phyloP scores from a whole-genome alignment of 2,113 vertebrate genomes.

The Rostratula benghalensis region DNA sequence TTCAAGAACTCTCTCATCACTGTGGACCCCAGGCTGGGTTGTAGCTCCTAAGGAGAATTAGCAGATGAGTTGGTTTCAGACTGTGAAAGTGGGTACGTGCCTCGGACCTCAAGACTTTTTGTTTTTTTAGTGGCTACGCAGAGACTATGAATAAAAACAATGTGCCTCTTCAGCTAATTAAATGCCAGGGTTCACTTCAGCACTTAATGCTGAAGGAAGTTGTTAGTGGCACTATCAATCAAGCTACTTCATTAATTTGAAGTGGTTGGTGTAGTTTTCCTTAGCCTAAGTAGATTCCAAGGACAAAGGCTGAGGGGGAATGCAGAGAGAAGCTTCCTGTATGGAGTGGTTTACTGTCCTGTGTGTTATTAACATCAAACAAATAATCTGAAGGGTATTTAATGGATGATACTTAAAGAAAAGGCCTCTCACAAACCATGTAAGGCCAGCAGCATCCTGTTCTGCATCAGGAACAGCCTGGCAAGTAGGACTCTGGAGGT shows the following conservation, averaged over 20 bases:
- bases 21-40: not conserved
- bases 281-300: not conserved
- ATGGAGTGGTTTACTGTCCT: not conserved
- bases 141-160: not conserved
- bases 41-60: not conserved
- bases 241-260: not conserved
- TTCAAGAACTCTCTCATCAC: not conserved
- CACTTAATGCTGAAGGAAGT: not conserved
- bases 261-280: not conserved
- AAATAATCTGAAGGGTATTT: not conserved
- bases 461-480: too few species aligned
- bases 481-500: too few species aligned
- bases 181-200: not conserved
- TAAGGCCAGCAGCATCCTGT: too few species aligned
- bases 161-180: not conserved
- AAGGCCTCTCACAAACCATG: not conserved
- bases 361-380: accelerated
- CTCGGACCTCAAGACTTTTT: not conserved
- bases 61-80: not conserved
- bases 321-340: not conserved
- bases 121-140: not conserved
- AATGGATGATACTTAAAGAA: not conserved
- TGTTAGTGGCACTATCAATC: not conserved
- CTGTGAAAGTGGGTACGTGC: accelerated
- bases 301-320: not conserved